Conservation (phyloP, 2,888 invertebrate genomes). For the Leucophora obtusa region DNA sequence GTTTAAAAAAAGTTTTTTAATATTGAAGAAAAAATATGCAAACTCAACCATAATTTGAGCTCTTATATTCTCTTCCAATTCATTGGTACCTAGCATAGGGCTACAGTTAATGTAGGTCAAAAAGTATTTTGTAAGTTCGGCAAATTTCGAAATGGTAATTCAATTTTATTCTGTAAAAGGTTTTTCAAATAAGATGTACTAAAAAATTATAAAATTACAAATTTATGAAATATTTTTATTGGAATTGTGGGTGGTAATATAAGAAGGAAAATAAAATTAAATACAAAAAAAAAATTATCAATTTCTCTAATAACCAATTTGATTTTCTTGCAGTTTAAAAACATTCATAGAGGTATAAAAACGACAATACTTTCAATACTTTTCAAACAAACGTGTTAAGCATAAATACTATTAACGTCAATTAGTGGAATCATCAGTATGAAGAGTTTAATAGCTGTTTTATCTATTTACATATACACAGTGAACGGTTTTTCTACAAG, state of each 20-base stretch:
- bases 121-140: background rate
- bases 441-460: background rate
- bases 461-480: background rate
- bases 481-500: background rate
- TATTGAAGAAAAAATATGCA: constrained; percentile 17
- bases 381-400: background rate
- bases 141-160: constrained; percentile 29
- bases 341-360: background rate
- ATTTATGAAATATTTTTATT: constrained; percentile 10
- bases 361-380: background rate
- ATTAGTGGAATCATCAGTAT: background rate
- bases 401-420: background rate
- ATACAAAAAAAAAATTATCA: background rate
- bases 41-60: constrained; percentile 28
- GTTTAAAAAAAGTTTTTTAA: background rate
- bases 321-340: background rate
- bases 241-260: background rate
- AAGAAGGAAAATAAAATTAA: background rate
- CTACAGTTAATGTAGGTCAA: constrained; percentile 24
- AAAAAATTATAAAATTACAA: background rate
- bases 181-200: background rate
- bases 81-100: constrained; percentile 11
- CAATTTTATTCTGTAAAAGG: constrained; percentile 15
- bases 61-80: constrained; percentile 3
- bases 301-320: background rate